Base-by-base conservation (phyloP, 2,888 invertebrate species). In the Apamea epomidion region DNA sequence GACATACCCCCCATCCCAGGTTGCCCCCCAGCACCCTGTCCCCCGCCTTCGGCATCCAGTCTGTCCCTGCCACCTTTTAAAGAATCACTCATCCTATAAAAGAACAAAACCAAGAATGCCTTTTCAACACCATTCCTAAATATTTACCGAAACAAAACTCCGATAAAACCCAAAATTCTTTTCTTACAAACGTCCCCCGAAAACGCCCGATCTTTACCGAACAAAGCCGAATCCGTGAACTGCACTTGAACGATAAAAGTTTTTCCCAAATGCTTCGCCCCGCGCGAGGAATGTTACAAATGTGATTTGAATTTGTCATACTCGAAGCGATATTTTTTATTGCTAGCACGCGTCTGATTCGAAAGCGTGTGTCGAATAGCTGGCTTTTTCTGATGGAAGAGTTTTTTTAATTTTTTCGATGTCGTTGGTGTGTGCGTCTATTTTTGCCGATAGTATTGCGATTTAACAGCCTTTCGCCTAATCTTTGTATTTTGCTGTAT, bases 291-390 rank as follows among this genome's bases (percentile, higher is more conserved):
- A 90, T 89, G 89, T 88, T 84, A 82, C 86, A 85, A 89, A 90
- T 90, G 88, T 89, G 89, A 90, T 90, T 90, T 90, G 90, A 90
- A 90, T 90, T 90, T 90, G 88, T 88, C 89, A 89, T 87, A 86
- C 78, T 74, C 68, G 71, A n/a, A 62, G 76, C 77, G 65, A 86
- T 88, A 88, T 89, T 88, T 89, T 89, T 89, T 89, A 89, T 89
- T 86, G 84, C 79, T 54, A 62, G 76, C 88, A 89, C 87, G 89
- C 85, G 81, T 82, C 80, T 83, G 85, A 84, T 88, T 87, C 78
- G 71, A 42, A 78, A 82, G 82, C 83, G 89, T 89, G 86, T 83
- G 85, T 78, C 45, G 84, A 88, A 89, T 88, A 78, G 85, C 76
- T 79, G 69, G 54, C 74, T 72, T 82, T 76, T 79, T 78, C 78